Evolutionary conservation across 2,888 invertebrate genomes (phyloP), one percentile per base, ranked within the genome.

Genomic region (Maniola hyperantus): DNA sequence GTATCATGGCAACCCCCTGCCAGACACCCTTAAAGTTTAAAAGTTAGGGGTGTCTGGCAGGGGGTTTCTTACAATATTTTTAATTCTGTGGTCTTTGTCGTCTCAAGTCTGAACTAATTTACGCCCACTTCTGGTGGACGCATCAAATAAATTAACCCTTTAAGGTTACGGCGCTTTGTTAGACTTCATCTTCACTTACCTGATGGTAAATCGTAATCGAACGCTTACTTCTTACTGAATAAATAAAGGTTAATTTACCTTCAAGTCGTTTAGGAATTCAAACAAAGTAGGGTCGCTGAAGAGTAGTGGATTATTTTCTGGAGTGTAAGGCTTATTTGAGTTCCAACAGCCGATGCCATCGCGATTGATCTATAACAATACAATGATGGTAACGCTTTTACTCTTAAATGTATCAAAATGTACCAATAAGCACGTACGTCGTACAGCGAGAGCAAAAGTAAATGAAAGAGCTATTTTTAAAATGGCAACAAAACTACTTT

Each of bases 341-440:
- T 97, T 97, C 97, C 97, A 97, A 82, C 97, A 97, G 0, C 95
- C 96, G 1, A 97, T 93, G 0, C 95, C 96, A 78, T 97, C 95
- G 76, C 94, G 95, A 80, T 96, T 96, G 44, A 96, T 91, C 87
- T 94, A 84, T 33, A 75, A 77, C 51, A 54, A 33, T 18, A 48
- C 18, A 58, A 60, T 72, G 58, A 34, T 46, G 2, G 6, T 46
- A 2, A 48, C 5, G 0, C 5, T 42, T 42, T 42, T 42, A 42
- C 13, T 48, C 7, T 8, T 18, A 18, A 48, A 48, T 15, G 6
- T 48, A 18, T 46, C 6, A 7, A 15, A 8, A 15, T 46, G 15
- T 6, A n/a, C 5, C 11, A 33, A 26, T 0, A 33, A 13, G 6
- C 26, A 11, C 13, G 26, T 13, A 51, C 26, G 6, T 57, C 0